Percentiles rank a stretch among this genome's conserved stretches.
These are phyloP conservation scores for Eudemis profundana DNA, from an alignment of 2,888 invertebrate genomes.

Conservation along the genomic window DNA sequence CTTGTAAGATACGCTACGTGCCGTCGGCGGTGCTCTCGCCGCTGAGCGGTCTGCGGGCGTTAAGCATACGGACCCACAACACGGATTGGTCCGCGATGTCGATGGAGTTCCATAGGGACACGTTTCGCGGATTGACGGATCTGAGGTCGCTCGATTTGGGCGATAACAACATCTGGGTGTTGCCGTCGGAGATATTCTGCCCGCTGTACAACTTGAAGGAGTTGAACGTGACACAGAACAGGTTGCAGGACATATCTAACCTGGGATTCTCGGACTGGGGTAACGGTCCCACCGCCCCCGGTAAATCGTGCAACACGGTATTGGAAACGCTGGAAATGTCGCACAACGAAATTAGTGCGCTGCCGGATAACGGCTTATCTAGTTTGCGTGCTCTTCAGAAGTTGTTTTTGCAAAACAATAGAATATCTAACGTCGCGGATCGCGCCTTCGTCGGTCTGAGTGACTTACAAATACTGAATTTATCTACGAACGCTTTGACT, in stretches of 20 bases:
- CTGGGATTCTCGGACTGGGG: slow-evolving; percentile 91
- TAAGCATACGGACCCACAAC: slow-evolving; percentile 90
- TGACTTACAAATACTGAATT: slow-evolving; percentile 89
- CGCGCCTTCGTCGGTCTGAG: slow-evolving; percentile 89
- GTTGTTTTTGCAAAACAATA: slow-evolving; percentile 91
- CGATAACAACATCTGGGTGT: slow-evolving; percentile 91
- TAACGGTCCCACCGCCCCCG: slow-evolving; percentile 87
- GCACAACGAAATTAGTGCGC: slow-evolving; percentile 88
- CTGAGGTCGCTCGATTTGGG: slow-evolving; percentile 89
- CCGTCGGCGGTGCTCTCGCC: slow-evolving; percentile 89
- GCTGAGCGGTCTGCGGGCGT: slow-evolving; percentile 87
- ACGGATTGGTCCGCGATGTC: slow-evolving; percentile 93
- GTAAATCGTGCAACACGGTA: slow-evolving; percentile 89
- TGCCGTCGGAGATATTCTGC: slow-evolving; percentile 90
- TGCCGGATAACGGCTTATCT: slow-evolving; percentile 90
- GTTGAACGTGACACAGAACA: slow-evolving; percentile 90
- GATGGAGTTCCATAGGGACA: slow-evolving; percentile 89
- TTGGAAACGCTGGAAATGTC: slow-evolving; percentile 90
- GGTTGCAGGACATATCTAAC: slow-evolving; percentile 91
- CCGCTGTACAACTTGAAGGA: slow-evolving; percentile 88
- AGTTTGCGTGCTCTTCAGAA: slow-evolving; percentile 88
- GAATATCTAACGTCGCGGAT: slow-evolving; percentile 89
- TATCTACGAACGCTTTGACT: slow-evolving; percentile 91
- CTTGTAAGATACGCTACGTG: slow-evolving; percentile 91
- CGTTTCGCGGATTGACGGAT: slow-evolving; percentile 88